Conservation (phyloP, 2,888 invertebrate species). For the Microplitis manilae region DNA sequence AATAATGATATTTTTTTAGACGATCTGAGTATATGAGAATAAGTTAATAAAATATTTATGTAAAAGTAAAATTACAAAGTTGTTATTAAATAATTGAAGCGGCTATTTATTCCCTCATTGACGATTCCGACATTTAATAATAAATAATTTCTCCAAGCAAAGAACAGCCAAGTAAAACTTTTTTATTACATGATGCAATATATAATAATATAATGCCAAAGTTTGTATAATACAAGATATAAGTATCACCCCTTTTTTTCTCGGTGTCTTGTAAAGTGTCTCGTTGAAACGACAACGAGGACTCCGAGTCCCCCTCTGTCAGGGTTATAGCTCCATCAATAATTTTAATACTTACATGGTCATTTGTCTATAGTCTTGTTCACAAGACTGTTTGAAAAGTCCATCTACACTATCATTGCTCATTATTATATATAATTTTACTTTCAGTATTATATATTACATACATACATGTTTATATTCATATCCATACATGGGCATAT, state of each 20-base stretch:
- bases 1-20: too few relatives aligned
- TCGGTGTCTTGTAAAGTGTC: background rate
- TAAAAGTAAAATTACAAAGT: background rate
- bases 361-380: background rate
- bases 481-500: too few relatives aligned
- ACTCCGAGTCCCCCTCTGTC: background rate
- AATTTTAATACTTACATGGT: slow-evolving; percentile 1
- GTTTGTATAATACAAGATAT: background rate
- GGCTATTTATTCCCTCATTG: background rate
- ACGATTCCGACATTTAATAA: background rate
- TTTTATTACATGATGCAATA: background rate
- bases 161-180: background rate
- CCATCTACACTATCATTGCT: background rate
- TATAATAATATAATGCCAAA: background rate
- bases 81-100: background rate
- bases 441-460: background rate
- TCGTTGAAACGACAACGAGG: slow-evolving; percentile 1
- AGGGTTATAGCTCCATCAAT: slow-evolving; percentile 1
- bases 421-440: background rate
- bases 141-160: background rate
- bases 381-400: slow-evolving; percentile 1
- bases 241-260: background rate
- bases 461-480: too few relatives aligned
- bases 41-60: background rate
- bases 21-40: too few relatives aligned